Base-by-base conservation (phyloP, 2,888 invertebrate genomes). In the Volucella inflata region DNA sequence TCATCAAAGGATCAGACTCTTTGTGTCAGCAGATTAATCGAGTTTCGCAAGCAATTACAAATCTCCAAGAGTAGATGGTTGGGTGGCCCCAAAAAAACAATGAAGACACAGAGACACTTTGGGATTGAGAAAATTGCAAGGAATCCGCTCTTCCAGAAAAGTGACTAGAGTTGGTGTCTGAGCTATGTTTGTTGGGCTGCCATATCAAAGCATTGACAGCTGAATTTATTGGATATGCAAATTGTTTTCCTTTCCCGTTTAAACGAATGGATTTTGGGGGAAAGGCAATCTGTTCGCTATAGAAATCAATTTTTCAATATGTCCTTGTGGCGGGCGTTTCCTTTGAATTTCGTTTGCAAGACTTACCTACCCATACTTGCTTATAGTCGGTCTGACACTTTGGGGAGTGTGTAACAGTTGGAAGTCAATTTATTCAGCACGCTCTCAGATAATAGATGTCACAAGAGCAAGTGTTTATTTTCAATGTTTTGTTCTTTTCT, bases 191-290 rank as follows among this genome's bases (percentile, higher is more conserved):
- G 17, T 6, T 36, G 62, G 21, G 21, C 21, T 30, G 6, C 30
- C 30, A 30, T 46, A 38, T 42, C 46, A 40, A 48, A 44, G 46
- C 30, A 68, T 51, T 21, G 74, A 65, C 59, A 71, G 60, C 17
- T 65, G 60, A 76, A 71, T 79, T 79, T 84, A 83, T 83, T 70
- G 70, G 53, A 64, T 64, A 84, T 75, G 84, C 75, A 84, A 84
- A 84, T 79, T 65, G 84, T 60, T 71, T 55, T 70, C 42, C 65
- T 72, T 51, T 42, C 44, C 12, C 17, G 14, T 50, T 68, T 40
- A 62, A 60, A 17, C 55, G 11, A 38, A 17, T 11, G 44, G 51
- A 72, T 64, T n/a, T 68, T 42, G n/a, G 12, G 30, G 46, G 16
- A 59, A 72, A 74, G 72, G 51, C 77, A 78, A 83, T 78, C 77